These are phyloP conservation scores for Eucera pruinosa DNA, from an alignment of 2,888 invertebrate genomes.

Conservation along the genomic window DNA sequence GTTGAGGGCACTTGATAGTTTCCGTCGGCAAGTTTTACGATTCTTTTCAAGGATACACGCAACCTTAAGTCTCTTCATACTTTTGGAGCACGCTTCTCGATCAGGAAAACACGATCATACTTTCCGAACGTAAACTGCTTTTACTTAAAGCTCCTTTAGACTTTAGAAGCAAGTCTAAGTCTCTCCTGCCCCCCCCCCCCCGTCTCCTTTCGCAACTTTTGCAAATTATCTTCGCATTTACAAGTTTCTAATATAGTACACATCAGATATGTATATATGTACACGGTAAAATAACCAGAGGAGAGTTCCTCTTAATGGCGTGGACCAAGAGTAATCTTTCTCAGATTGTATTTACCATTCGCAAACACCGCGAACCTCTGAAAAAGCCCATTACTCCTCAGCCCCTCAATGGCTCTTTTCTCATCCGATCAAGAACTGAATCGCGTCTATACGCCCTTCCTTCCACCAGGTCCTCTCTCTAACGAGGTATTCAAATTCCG, in stretches of 20 bases:
- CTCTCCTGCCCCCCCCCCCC: background rate
- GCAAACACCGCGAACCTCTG: slow-evolving; percentile 22
- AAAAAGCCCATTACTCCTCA: slow-evolving; percentile 31
- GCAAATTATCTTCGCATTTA: background rate
- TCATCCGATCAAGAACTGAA: slow-evolving; percentile 32
- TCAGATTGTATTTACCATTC: slow-evolving; percentile 33
- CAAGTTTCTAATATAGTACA: background rate
- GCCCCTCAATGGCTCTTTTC: slow-evolving; percentile 20
- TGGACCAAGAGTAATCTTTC: slow-evolving; percentile 8
- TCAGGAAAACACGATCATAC: slow-evolving; percentile 16
- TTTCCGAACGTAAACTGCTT: background rate
- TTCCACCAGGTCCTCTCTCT: background rate
- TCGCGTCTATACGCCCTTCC: slow-evolving; percentile 2
- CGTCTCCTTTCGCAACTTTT: background rate
- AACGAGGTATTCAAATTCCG: slow-evolving; percentile 54
- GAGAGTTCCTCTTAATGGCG: background rate
- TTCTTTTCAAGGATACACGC: slow-evolving; percentile 61
- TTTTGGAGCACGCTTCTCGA: slow-evolving; percentile 26
- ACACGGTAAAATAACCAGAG: background rate
- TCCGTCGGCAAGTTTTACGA: slow-evolving; percentile 67
- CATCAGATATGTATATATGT: background rate
- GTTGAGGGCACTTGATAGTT: slow-evolving; percentile 59
- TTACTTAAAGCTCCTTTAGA: background rate
- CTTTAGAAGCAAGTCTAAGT: background rate
- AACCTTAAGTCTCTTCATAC: slow-evolving; percentile 31